Conservation (phyloP, 1,140 invertebrate genomes). For the Micrasema minimum region DNA sequence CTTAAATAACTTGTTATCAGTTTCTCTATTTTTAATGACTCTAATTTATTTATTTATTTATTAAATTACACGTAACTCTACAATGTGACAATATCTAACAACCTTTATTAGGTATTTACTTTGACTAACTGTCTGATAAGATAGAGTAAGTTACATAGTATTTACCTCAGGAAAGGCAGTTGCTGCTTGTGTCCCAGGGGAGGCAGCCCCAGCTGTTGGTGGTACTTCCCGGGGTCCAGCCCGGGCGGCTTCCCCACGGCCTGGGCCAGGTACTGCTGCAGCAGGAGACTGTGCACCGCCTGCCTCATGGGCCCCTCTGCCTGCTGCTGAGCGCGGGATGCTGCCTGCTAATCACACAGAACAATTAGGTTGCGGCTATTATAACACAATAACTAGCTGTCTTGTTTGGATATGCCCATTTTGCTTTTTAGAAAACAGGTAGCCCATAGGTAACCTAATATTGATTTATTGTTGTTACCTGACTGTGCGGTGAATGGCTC, state of each 20-base stretch:
- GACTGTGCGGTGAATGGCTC: conserved; percentile 59
- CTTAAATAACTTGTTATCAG: no score
- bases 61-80: no score
- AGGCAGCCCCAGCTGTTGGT: conserved; percentile 64
- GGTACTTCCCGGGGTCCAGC: conserved; percentile 65
- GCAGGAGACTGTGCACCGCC: conserved; percentile 64
- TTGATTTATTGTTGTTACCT: conserved; percentile 54
- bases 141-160: no score
- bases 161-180: conserved; percentile 60
- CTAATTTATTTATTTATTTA: no score
- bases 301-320: conserved; percentile 57
- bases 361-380: no score
- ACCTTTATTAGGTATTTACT: no score
- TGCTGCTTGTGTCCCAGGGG: conserved; percentile 55
- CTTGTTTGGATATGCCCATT: no score
- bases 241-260: conserved; percentile 57
- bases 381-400: no score
- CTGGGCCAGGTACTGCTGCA: conserved; percentile 62
- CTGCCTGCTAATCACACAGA: conserved; percentile 11
- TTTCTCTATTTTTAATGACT: no score
- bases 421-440: no score
- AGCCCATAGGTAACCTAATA: not conserved
- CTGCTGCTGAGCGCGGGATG: not conserved
- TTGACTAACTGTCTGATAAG: no score
- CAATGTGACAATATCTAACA: no score